Base-by-base conservation (phyloP, 2,888 invertebrate genomes). In the Oithona nana region DNA sequence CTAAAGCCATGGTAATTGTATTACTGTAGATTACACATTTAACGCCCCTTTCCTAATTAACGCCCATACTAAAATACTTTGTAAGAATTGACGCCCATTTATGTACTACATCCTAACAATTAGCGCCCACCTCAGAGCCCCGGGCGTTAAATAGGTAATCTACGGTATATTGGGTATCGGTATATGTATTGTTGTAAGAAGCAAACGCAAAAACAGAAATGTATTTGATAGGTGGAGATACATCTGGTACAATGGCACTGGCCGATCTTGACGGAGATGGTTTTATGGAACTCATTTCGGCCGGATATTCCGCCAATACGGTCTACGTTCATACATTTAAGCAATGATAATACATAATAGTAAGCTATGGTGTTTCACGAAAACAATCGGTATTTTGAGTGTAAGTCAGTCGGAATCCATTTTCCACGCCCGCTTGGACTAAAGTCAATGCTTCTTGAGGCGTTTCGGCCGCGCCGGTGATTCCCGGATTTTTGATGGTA, bases 191-290 rank as follows among this genome's bases (percentile, higher is more conserved):
- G 11, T 39, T 16, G 16, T 13, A 11, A 39, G 16, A 13, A 13
- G 39, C 39, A 16, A 39, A 39, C 11, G 39, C 39, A 13, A 39
- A 11, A 49, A 49, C 8, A 49, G 3, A 3, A 2, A 2, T 49
- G 3, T 49, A 22, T 3, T 20, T 49, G n/a, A 4, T 49, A 49
- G 57, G n/a, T 3, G 30, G 16, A 30, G 29, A 20, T 4, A 55
- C 55, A 39, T 1, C 66, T 67, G 68, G 68, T 11, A 68, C 67
- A 52, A 65, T 66, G 64, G 68, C 69, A 1, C 65, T 67, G 22
- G 69, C 63, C 6, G 69, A 70, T 64, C 64, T 70, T 49, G 69
- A 70, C 58, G 67, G 68, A 1, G 69, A 70, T 61, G 70, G 69
- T 11, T 70, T 66, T 62, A 68, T 67, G 16, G 69, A 70, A 39